Conservation (phyloP, 2,113 vertebrate genomes). For the Sinocyclocheilus maitianheensis region DNA sequence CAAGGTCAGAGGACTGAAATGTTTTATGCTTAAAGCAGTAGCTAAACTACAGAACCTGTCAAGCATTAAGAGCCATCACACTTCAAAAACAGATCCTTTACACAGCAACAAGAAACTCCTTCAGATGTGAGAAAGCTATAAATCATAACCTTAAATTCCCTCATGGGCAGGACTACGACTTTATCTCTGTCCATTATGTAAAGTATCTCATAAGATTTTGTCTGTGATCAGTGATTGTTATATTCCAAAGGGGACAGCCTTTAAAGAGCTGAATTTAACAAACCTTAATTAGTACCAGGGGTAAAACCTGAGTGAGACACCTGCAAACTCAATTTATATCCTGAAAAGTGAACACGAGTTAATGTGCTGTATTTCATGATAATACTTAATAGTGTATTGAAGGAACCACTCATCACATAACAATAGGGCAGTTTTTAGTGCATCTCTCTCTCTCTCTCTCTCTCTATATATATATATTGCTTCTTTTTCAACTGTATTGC, state of each 20-base stretch:
- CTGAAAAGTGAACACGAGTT: conserved; percentile 99
- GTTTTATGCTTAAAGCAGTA: not conserved
- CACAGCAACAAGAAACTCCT: conserved; percentile 66
- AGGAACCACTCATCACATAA: conserved; percentile 75
- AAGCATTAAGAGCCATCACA: conserved; percentile 46
- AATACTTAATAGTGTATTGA: conserved; percentile 86
- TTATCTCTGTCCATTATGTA: conserved; percentile 70
- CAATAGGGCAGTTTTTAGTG: conserved; percentile 69
- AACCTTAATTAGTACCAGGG: conserved; percentile 99
- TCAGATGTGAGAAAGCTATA: conserved; percentile 76
- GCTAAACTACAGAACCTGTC: conserved; percentile 28
- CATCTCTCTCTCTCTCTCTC: too few relatives aligned
- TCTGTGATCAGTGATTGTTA: conserved; percentile 77
- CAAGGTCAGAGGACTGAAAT: conserved; percentile 37
- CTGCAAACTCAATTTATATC: conserved; percentile 99
- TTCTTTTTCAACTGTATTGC: not conserved
- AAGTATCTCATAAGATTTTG: conserved; percentile 69
- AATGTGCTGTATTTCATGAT: conserved; percentile 99
- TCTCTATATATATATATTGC: not conserved
- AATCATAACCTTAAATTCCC: conserved; percentile 73
- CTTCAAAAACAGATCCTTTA: conserved; percentile 50
- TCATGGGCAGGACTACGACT: conserved; percentile 64
- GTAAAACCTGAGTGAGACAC: conserved; percentile 98
- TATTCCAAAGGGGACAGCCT: conserved; percentile 80
- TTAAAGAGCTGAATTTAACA: conserved; percentile 99